Percentiles rank a stretch among this genome's conserved stretches.
Evolutionary conservation across 1,140 invertebrate genomes (phyloP).

Genomic region (Apis florea): DNA sequence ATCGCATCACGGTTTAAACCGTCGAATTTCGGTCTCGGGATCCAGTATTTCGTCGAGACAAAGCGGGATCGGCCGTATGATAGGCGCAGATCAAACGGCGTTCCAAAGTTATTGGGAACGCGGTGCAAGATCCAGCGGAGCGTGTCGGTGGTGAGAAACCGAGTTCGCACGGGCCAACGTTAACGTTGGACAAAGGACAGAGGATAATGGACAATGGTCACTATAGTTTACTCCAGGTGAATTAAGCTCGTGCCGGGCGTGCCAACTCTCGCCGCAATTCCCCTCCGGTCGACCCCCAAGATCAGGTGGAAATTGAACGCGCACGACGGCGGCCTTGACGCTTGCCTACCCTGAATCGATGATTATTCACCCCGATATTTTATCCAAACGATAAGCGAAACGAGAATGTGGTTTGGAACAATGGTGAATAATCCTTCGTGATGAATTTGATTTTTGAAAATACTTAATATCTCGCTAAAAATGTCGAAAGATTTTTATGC

Average conservation of each 20-base stretch:
- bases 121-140: conserved; percentile 12
- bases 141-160: conserved; percentile 26
- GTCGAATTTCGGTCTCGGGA: background rate
- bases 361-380: conserved; percentile 12
- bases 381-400: too few species aligned
- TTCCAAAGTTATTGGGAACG: conserved; percentile 25
- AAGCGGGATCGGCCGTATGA: background rate
- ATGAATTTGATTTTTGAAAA: too few species aligned
- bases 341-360: background rate
- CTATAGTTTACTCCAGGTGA: conserved; percentile 50
- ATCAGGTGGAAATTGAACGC: conserved; percentile 43
- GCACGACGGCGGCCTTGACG: background rate
- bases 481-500: too few species aligned
- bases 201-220: conserved; percentile 47
- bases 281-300: conserved; percentile 26
- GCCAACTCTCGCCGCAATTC: conserved; percentile 29
- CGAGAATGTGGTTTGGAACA: too few species aligned
- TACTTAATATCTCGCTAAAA: too few species aligned
- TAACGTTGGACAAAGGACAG: conserved; percentile 46
- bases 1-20: background rate
- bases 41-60: background rate
- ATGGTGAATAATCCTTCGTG: too few species aligned
- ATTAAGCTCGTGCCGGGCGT: conserved; percentile 46
- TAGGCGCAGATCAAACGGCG: conserved; percentile 13
- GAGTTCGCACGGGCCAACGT: conserved; percentile 26